These are phyloP conservation scores for Psittacula cyanocephala DNA, from an alignment of 2,113 vertebrate species.

Conservation along the genomic window DNA sequence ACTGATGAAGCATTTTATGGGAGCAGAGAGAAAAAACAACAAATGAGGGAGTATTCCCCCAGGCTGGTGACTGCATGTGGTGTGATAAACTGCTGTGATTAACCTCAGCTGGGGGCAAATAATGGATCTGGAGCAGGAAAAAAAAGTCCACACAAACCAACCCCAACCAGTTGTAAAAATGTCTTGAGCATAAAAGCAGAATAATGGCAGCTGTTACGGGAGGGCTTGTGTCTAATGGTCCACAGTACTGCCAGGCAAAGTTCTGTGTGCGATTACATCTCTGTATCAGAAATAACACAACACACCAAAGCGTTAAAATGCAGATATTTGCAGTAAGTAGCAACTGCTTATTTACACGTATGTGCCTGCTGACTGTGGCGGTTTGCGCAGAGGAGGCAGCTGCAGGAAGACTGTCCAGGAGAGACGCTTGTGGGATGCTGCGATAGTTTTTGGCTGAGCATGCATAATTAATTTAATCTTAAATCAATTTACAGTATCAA, in stretches of 20 bases:
- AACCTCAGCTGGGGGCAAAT: constrained; percentile 8
- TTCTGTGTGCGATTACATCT: not conserved
- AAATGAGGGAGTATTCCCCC: not conserved
- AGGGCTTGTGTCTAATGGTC: not conserved
- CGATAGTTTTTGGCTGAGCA: not conserved
- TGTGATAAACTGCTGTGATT: constrained; percentile 21
- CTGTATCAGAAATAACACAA: accelerated
- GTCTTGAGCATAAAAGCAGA: not conserved
- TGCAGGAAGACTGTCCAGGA: not conserved
- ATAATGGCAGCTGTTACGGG: not conserved
- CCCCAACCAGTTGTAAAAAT: not conserved
- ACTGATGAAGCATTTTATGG: constrained; percentile 40
- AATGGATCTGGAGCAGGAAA: not conserved
- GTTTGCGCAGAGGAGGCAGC: not conserved
- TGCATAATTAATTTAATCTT: constrained; percentile 59
- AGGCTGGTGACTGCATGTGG: not conserved
- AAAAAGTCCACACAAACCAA: not conserved
- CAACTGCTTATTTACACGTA: accelerated
- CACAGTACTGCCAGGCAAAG: not conserved
- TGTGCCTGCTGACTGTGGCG: accelerated
- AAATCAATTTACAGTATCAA: constrained; percentile 72
- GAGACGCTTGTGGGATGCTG: not conserved
- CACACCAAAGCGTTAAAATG: accelerated
- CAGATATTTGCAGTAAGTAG: accelerated
- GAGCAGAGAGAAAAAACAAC: constrained; percentile 10